Base-by-base conservation (phyloP, 2,888 invertebrate species). In the Matsumyia berberina region DNA sequence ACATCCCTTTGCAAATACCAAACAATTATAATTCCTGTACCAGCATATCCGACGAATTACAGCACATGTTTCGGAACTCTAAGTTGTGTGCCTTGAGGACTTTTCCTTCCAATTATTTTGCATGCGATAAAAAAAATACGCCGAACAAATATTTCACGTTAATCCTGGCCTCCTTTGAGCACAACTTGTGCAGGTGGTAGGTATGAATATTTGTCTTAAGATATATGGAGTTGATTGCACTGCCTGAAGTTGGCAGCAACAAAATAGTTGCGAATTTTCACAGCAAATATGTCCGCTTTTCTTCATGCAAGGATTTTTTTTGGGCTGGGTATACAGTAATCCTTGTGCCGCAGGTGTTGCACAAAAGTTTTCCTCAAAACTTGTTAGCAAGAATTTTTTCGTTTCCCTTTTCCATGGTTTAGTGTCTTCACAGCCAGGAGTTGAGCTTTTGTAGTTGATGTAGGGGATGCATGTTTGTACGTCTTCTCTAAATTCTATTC, bases 21-120 rank as follows among this genome's bases (percentile, higher is more conserved):
- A 53, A 31, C 53, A 53, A 53, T 53, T 53, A 53, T 53, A 33
- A 33, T 3, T 31, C 33, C 33, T 31, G 53, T 53, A n/a, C 31
- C 31, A 53, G 31, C 53, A 53, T 53, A 12, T 15, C 31, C 33
- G 31, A 53, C 24, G 17, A 24, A 49, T 49, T 49, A 49, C n/a
- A 49, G 5, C 24, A 24, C 49, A 49, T 4, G 24, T 29, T 49
- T n/a, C 49, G 24, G 24, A n/a, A 17, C 51, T 51, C 31, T 51
- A 12, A 31, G 49, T 49, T 51, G 7, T 51, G 51, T 51, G 5
- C 31, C 53, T 53, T 15, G 4, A 11, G 12, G 31, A 31, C 12
- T 24, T 24, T 24, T 24, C n/a, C n/a, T 4, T 53, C 33, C 33
- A 53, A 53, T 53, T 53, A 53, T 33, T 31, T 53, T 4, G 5